Base-by-base conservation (phyloP, 2,797 vertebrate genomes). In the Gambelia wislizenii region DNA sequence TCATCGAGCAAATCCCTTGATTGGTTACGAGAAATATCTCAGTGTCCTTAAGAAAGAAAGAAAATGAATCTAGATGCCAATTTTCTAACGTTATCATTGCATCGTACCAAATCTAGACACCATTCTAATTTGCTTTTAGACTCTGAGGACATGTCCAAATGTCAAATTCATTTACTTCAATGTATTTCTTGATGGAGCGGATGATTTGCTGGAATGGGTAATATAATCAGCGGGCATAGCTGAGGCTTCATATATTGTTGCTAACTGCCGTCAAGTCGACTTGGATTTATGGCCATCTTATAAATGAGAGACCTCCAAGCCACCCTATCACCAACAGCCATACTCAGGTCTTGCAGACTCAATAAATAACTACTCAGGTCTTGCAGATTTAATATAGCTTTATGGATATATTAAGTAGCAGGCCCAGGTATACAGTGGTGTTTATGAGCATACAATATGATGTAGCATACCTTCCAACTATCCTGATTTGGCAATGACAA, bases 1-100 rank as follows among this genome's bases (percentile, higher is more conserved):
- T 95, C 89, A 91, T 89, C 56, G 33, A 72, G 64, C 83, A 87
- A 91, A 90, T 87, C 91, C 59, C 87, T 89, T 83, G 27, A 85
- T 78, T 67, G 77, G 13, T 87, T 82, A 77, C 42, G n/a, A 84
- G 79, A 86, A 88, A 90, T 20, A 86, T 54, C 83, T 92, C 90
- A n/a, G 9, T 47, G 42, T 72, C 54, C 89, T 90, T 52, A 88
- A 90, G 27, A 59, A 42, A 56, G 67, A 69, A 49, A 18, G 0
- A 25, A 44, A 88, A 84, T 76, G 5, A 85, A 89, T 79, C 44
- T 89, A 30, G 91, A 89, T 90, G 47, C 81, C 86, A 49, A 39
- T 88, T 74, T 83, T 78, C 72, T 61, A 3, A 67, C 70, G 39
- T 79, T 64, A 87, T 84, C 27, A 91, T 89, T 87, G 77, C n/a